phyloP scores from a whole-genome alignment of 1,140 invertebrate species.

The Magallana ariakensis region DNA sequence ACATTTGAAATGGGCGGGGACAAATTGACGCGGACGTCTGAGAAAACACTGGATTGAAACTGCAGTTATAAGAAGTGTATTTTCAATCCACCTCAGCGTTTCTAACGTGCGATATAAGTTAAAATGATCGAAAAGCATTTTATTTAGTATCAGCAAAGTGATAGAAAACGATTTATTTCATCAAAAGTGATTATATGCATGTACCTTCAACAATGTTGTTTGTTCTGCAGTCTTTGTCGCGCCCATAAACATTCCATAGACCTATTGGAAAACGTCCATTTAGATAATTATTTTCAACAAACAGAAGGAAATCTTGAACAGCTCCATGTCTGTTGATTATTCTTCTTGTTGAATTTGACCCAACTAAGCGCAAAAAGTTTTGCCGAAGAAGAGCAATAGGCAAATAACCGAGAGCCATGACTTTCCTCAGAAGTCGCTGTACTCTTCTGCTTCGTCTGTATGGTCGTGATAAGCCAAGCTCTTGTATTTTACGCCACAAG shows the following conservation, averaged over 20 bases:
- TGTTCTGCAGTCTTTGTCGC: slow-evolving; percentile 44
- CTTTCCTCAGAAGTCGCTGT: slow-evolving; percentile 31
- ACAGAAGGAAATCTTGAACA: neutral
- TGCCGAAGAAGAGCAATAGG: slow-evolving; percentile 36
- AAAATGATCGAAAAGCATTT: too few species aligned
- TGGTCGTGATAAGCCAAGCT: slow-evolving; percentile 29
- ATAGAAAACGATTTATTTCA: neutral
- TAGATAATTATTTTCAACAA: slow-evolving; percentile 40
- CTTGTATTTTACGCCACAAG: slow-evolving; percentile 55
- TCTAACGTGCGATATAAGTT: too few species aligned
- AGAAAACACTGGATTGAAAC: neutral
- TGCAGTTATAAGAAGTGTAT: too few species aligned
- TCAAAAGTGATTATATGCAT: neutral
- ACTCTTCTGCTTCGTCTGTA: slow-evolving; percentile 35
- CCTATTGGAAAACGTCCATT: slow-evolving; percentile 28
- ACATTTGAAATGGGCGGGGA: too few species aligned
- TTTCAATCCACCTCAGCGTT: too few species aligned
- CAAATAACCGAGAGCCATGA: slow-evolving; percentile 50
- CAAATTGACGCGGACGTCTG: too few species aligned
- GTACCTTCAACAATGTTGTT: slow-evolving; percentile 55
- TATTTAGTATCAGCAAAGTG: neutral
- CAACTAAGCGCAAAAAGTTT: slow-evolving; percentile 40
- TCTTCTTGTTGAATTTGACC: neutral
- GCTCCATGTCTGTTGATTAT: slow-evolving; percentile 43
- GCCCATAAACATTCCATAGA: slow-evolving; percentile 50